phyloP scores from a whole-genome alignment of 2,797 vertebrate genomes.

The Phrynocephalus vlangalii region DNA sequence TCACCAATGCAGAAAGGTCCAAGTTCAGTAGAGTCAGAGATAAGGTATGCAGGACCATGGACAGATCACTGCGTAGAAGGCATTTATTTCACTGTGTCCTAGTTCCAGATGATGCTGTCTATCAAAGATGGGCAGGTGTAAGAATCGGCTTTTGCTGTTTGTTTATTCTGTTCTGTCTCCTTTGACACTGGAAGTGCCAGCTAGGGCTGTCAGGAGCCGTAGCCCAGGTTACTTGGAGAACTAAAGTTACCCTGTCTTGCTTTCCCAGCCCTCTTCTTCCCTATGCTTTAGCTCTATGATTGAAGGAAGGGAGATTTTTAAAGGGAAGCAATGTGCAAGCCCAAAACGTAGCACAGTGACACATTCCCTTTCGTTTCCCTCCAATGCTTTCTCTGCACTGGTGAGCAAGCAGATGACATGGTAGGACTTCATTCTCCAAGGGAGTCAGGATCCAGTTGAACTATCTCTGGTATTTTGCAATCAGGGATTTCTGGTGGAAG shows the following conservation, averaged over 20 bases:
- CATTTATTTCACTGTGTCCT: background rate
- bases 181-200: background rate
- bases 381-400: background rate
- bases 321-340: background rate
- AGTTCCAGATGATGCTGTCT: background rate
- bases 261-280: background rate
- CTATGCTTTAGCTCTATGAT: background rate
- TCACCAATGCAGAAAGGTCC: background rate
- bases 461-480: background rate
- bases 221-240: background rate
- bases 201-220: background rate
- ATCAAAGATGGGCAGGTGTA: background rate
- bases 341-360: background rate
- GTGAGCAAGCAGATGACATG: background rate
- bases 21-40: background rate
- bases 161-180: too few relatives aligned
- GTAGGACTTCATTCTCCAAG: background rate
- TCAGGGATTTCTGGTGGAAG: background rate
- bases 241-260: too few relatives aligned
- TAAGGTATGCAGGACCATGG: slow-evolving; percentile 18
- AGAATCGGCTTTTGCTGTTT: too few relatives aligned
- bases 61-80: slow-evolving; percentile 13
- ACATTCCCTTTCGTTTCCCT: background rate
- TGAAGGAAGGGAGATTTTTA: background rate
- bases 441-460: background rate